phyloP scores from a whole-genome alignment of 1,140 invertebrate species.

The Scaptomyza hsui region DNA sequence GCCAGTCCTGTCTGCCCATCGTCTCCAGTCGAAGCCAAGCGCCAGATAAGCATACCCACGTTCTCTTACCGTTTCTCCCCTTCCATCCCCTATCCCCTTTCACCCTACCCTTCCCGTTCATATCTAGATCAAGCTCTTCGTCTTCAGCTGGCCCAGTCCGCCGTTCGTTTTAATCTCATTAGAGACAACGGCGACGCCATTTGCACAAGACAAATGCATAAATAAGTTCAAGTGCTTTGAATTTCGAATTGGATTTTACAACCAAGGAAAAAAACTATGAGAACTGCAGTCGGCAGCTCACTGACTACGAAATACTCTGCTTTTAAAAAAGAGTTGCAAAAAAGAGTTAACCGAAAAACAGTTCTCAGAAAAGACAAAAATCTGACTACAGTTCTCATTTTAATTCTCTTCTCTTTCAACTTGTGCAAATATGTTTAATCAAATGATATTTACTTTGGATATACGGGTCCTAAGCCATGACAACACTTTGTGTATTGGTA shows the following conservation, averaged over 20 bases:
- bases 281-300: conserved; percentile 1
- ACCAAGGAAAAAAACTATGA: neutral
- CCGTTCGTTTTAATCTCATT: conserved; percentile 46
- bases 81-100: neutral
- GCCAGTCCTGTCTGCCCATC: conserved; percentile 21
- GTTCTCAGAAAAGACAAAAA: neutral
- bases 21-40: conserved; percentile 40
- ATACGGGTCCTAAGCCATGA: no score
- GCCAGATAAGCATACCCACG: conserved; percentile 31
- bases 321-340: no score
- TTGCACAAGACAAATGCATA: conserved; percentile 78
- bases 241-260: conserved; percentile 69
- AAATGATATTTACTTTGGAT: no score
- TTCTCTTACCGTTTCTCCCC: neutral
- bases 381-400: no score
- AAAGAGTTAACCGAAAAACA: neutral
- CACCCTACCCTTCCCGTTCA: neutral
- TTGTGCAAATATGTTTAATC: no score
- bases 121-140: neutral
- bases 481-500: no score
- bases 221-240: conserved; percentile 76
- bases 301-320: neutral
- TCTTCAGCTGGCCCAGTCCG: neutral
- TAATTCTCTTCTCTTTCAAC: no score
- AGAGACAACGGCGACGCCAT: conserved; percentile 59